Base-by-base conservation (phyloP, 2,113 vertebrate species). In the Setophaga kirtlandii region DNA sequence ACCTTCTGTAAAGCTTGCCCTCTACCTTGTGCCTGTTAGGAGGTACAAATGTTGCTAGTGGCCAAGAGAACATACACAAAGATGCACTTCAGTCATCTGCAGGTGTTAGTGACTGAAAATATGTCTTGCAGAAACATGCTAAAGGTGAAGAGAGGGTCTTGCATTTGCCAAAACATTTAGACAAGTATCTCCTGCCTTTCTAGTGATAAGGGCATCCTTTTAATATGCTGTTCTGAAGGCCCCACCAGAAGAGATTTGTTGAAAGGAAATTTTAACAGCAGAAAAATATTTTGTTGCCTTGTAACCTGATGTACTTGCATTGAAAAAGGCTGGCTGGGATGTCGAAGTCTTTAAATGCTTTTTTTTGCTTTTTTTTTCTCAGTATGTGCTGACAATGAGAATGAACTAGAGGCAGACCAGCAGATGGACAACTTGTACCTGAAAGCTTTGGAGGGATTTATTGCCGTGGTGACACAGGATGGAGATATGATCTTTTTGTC, bases 401-500 rank as follows among this genome's bases (percentile, higher is more conserved):
- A 96, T 20, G 96, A 98, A 87, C 83, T 95, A 9, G 98, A 98
- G 74, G 92, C 96, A 89, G 95, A 98, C 41, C 97, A 98, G 71
- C 97, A 98, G 81, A 97, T 98, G 94, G 96, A 98, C 73, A 97
- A 95, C 93, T 88, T 98, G 96, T 99, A 99, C 96, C 98, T 99
- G 94, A 99, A 98, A 95, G 98, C 98, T 81, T 97, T 99, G 97
- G 99, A 99, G 94, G 99, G 99, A 21, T 99, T 99, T 97, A 97
- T 99, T 80, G 98, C 99, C 6, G 99, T 99, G 71, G 97, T 99
- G 94, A 99, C 99, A 79, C 98, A 98, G 58, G 98, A 99, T 64
- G 99, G 99, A 50, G 99, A 99, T 97, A 98, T 99, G 97, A 98
- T 99, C 97, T 99, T 99, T 96, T 95, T 99, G 82, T 99, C 99